Conservation (phyloP, 1,140 invertebrate species). For the Diprion similis region DNA sequence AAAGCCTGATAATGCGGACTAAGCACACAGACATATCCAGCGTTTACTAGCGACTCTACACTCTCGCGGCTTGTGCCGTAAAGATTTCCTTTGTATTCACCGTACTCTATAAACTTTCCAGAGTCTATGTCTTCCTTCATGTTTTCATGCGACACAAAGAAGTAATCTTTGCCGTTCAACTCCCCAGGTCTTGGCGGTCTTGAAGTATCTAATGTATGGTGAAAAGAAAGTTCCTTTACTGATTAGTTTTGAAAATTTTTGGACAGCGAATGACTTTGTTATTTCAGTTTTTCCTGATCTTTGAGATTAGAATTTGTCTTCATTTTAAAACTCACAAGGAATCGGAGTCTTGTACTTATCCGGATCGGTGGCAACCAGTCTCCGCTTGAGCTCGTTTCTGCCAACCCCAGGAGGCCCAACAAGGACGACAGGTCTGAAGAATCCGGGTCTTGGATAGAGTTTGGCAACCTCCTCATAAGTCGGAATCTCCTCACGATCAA, state of each 20-base stretch:
- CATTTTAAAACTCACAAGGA: constrained; percentile 79
- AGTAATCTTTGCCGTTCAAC: constrained; percentile 92
- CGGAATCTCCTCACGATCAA: constrained; percentile 90
- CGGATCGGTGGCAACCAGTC: constrained; percentile 86
- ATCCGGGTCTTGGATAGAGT: constrained; percentile 84
- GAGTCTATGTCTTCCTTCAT: constrained; percentile 92
- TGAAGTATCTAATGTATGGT: constrained; percentile 79
- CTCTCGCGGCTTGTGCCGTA: constrained; percentile 94
- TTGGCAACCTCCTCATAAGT: constrained; percentile 97
- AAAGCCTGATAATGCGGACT: constrained; percentile 96
- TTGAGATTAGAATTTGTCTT: neutral
- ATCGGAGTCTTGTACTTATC: constrained; percentile 92
- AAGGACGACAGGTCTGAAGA: constrained; percentile 90
- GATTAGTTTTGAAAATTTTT: neutral
- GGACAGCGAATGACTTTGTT: neutral
- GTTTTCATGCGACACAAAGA: constrained; percentile 86
- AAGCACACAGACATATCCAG: constrained; percentile 90
- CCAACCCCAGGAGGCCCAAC: constrained; percentile 95
- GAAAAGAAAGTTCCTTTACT: neutral
- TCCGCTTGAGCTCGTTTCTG: constrained; percentile 89
- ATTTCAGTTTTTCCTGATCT: neutral
- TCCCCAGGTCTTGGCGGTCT: constrained; percentile 83
- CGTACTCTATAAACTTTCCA: constrained; percentile 95
- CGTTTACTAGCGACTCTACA: constrained; percentile 86
- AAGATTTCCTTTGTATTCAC: constrained; percentile 96